Evolutionary conservation across 1,140 invertebrate species (phyloP).

Genomic region (Eupristina koningsbergeri): DNA sequence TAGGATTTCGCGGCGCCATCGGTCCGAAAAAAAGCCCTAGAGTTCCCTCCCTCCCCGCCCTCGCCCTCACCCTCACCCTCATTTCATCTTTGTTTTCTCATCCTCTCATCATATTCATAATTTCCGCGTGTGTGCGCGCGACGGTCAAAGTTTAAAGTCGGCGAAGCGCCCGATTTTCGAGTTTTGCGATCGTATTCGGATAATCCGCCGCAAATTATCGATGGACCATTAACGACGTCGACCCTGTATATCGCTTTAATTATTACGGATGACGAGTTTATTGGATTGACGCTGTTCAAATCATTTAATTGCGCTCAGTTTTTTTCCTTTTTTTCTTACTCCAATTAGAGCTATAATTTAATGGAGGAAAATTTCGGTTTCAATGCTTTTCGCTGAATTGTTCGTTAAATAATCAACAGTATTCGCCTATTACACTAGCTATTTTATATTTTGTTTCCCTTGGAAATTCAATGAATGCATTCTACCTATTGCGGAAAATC

Average conservation of each 20-base stretch:
- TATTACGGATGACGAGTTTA: neutral
- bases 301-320: neutral
- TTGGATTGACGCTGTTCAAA: neutral
- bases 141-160: neutral
- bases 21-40: too few species aligned
- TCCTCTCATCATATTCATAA: neutral
- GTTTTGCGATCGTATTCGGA: neutral
- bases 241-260: neutral
- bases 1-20: slow-evolving; percentile 40
- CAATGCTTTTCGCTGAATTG: neutral
- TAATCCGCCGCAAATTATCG: neutral
- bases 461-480: neutral
- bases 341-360: neutral
- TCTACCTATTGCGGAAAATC: neutral
- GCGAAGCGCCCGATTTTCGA: neutral
- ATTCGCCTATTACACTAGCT: neutral
- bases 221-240: neutral
- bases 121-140: neutral
- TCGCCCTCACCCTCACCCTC: neutral
- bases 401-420: too few species aligned
- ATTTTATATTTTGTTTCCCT: neutral
- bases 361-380: neutral
- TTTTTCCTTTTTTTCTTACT: neutral
- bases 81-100: neutral
- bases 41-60: neutral